These are phyloP conservation scores for Pangasius macronema DNA, from an alignment of 2,797 vertebrate genomes.

Conservation along the genomic window DNA sequence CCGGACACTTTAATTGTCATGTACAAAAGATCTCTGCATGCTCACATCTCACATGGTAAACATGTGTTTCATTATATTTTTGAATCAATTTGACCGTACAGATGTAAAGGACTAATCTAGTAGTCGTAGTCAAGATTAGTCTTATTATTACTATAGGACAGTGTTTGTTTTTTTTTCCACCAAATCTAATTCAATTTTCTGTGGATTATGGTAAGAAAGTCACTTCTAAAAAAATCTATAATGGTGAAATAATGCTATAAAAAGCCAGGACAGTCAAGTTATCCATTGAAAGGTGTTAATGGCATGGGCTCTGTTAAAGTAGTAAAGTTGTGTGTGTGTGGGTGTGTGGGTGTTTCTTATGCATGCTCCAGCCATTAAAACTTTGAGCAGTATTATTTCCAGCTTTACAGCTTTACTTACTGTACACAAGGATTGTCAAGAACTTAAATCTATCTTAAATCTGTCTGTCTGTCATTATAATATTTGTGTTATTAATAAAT, in stretches of 20 bases:
- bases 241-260: neutral
- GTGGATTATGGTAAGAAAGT: neutral
- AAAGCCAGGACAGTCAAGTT: neutral
- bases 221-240: neutral
- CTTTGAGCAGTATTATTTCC: constrained; percentile 40
- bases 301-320: neutral
- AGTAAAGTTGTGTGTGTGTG: neutral
- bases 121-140: no score
- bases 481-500: neutral
- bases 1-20: neutral
- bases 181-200: neutral
- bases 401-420: constrained; percentile 55
- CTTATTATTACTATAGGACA: no score
- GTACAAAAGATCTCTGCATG: neutral
- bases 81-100: no score
- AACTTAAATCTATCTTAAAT: constrained; percentile 1
- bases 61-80: neutral
- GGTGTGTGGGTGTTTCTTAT: neutral
- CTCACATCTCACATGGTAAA: neutral
- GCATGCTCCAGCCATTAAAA: constrained; percentile 36
- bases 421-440: constrained; percentile 8
- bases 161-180: neutral
- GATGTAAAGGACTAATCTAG: no score
- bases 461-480: neutral
- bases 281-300: constrained; percentile 2